Percentiles rank a stretch among this genome's conserved stretches.
phyloP scores from a whole-genome alignment of 2,888 invertebrate genomes.

The Electrophaes corylata region DNA sequence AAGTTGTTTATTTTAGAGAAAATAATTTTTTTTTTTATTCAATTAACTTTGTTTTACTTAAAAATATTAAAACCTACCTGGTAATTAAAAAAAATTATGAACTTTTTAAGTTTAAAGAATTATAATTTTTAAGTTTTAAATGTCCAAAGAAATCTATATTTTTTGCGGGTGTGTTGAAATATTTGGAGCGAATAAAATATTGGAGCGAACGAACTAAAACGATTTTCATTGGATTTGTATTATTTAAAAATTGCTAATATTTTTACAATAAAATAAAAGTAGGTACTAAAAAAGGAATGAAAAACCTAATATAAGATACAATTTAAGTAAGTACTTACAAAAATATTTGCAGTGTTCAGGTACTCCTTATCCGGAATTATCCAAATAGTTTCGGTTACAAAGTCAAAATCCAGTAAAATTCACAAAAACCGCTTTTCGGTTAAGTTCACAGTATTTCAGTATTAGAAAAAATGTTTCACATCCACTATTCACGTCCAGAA shows the following conservation, averaged over 20 bases:
- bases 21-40: too few species aligned
- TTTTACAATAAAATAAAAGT: neutral
- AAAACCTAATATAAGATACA: too few species aligned
- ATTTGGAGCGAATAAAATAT: neutral
- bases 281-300: too few species aligned
- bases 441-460: constrained; percentile 65
- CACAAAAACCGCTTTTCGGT: constrained; percentile 54
- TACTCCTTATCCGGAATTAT: constrained; percentile 79
- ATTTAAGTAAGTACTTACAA: constrained; percentile 64
- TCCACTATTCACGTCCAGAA: constrained; percentile 78
- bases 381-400: constrained; percentile 77
- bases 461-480: constrained; percentile 62
- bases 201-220: neutral
- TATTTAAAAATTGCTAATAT: neutral
- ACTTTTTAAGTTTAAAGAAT: too few species aligned
- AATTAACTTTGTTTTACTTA: too few species aligned
- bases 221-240: constrained; percentile 22
- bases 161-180: neutral
- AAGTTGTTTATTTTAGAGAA: too few species aligned
- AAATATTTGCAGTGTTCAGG: constrained; percentile 80
- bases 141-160: too few species aligned
- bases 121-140: too few species aligned
- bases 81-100: too few species aligned
- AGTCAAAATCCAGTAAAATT: constrained; percentile 70
- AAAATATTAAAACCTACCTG: too few species aligned